Evolutionary conservation across 2,113 vertebrate genomes (phyloP), one percentile per base, ranked within the genome.

Genomic region (Cettia cetti): DNA sequence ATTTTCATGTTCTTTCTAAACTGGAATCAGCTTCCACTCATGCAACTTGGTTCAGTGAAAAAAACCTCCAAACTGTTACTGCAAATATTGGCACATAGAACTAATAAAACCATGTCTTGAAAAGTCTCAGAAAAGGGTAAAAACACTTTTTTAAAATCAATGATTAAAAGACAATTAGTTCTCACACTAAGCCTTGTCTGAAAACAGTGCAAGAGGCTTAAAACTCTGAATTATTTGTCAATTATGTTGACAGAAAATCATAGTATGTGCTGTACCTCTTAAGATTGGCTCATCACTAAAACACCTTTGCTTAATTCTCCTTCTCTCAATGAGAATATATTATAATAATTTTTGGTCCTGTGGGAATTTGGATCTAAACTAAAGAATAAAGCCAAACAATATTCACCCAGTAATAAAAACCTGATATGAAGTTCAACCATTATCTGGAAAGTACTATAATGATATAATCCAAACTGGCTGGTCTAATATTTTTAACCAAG

Each of bases 401-500:
- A 80, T 65, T 53, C 21, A 35, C 13, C 10, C 45, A 76, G 28
- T 47, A 66, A 78, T 44, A 28, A 76, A 91, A 75, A 65, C 47
- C 24, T 9, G 7, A 2, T 35, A 56, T 21, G 44, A 74, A 44
- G 27, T n/a, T 71, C 61, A 88, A 27, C 45, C 66, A 22, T 61
- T 80, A 52, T 76, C 45, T 89, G 68, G 68, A 86, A 66, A 78
- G n/a, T 66, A 74, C 59, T 91, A 16, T 84, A 95, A 94, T 69
- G 86, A 94, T 96, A 82, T 94, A 97, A 69, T 27, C 28, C 54
- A 70, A 39, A 97, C 89, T 96, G 95, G 91, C 95, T 86, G 35
- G 82, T 61, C 93, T 96, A 96, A 96, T 93, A 97, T 97, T 97
- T 95, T 97, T 97, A 95, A 96, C 71, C 84, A 90, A 95, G 92